Percentiles rank a stretch among this genome's conserved stretches.
Conservation (phyloP, 2,888 invertebrate genomes). For the Melanargia galathea region DNA sequence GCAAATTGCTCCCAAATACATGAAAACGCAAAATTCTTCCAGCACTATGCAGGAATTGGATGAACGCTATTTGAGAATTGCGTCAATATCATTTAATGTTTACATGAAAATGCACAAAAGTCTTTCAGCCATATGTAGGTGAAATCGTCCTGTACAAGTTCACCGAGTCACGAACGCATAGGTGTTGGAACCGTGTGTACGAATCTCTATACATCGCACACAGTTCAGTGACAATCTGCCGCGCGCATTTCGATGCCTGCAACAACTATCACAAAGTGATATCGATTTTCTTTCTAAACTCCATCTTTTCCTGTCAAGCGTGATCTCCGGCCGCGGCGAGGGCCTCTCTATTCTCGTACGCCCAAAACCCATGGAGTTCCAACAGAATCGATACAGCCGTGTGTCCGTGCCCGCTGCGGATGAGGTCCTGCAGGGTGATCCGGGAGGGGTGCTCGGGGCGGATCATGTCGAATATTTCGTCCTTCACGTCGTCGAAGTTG, state of each 20-base stretch:
- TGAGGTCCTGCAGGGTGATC: constrained; percentile 93
- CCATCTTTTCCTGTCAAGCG: constrained; percentile 46
- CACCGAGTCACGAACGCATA: no score
- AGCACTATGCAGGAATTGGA: no score
- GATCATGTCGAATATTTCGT: constrained; percentile 99
- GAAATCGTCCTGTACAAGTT: no score
- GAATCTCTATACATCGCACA: neutral
- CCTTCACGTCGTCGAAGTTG: constrained; percentile 96
- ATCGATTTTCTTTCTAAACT: constrained; percentile 46
- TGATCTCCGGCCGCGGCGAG: constrained; percentile 87
- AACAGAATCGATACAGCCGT: constrained; percentile 96
- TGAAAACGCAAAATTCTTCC: no score
- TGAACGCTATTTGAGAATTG: no score
- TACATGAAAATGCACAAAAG: no score
- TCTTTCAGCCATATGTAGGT: no score
- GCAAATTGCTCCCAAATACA: no score
- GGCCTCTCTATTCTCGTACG: constrained; percentile 96
- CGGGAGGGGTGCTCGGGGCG: constrained; percentile 91
- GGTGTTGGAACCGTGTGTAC: neutral
- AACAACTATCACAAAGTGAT: constrained; percentile 23
- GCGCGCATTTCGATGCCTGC: neutral
- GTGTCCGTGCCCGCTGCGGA: constrained; percentile 94
- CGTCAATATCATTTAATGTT: no score
- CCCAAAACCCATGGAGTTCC: constrained; percentile 98
- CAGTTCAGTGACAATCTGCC: neutral